Percentiles rank a stretch among this genome's conserved stretches.
These are phyloP conservation scores for Eupithecia insigniata DNA, from an alignment of 2,888 invertebrate genomes.

Conservation along the genomic window DNA sequence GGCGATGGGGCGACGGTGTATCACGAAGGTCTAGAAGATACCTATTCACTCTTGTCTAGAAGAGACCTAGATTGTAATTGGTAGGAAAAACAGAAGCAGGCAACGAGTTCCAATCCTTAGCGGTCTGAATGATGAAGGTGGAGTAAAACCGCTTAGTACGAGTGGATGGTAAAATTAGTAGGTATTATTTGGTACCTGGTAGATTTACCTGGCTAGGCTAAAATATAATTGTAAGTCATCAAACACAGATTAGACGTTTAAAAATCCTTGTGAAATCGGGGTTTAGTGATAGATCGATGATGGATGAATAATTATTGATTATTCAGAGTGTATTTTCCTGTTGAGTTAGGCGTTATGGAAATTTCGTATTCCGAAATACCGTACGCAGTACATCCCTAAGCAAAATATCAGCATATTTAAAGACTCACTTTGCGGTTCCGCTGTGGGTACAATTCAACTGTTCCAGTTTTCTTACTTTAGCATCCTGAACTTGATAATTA, in stretches of 20 bases:
- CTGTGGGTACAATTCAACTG: slow-evolving; percentile 30
- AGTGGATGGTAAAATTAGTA: too few species aligned
- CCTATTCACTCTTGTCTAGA: too few species aligned
- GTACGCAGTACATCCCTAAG: slow-evolving; percentile 15
- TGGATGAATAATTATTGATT: neutral
- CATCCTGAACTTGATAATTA: slow-evolving; percentile 35
- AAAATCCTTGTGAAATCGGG: neutral
- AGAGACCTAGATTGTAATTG: too few species aligned
- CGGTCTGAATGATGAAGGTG: too few species aligned
- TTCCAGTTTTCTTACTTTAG: slow-evolving; percentile 34
- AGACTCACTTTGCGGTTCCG: slow-evolving; percentile 35
- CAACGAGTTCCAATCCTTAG: too few species aligned
- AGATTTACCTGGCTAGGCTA: neutral
- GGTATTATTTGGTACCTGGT: too few species aligned
- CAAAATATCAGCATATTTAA: slow-evolving; percentile 35
- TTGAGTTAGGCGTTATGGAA: neutral
- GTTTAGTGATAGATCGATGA: neutral
- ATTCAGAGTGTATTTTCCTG: neutral
- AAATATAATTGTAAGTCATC: neutral
- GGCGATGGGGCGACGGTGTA: too few species aligned
- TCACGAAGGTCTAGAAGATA: too few species aligned
- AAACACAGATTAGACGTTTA: neutral
- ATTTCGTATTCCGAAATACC: slow-evolving; percentile 5
- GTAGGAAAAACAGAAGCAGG: too few species aligned
- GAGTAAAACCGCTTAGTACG: too few species aligned